These are phyloP conservation scores for Thymelicus lineola DNA, from an alignment of 2,888 invertebrate genomes.

Conservation along the genomic window DNA sequence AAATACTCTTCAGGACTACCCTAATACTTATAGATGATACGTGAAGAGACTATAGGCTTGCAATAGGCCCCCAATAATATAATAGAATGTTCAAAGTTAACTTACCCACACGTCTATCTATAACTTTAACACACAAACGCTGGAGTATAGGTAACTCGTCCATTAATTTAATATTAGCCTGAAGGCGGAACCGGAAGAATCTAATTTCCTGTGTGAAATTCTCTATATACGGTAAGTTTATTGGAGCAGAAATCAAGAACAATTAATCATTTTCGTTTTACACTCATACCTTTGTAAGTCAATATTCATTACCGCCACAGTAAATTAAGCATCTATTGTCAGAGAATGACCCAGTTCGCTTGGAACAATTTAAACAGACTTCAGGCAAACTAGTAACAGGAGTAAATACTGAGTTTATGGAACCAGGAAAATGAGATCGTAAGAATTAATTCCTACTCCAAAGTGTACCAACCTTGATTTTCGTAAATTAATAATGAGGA, in stretches of 20 bases:
- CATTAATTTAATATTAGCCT: slow-evolving; percentile 27
- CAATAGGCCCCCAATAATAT: too few species aligned
- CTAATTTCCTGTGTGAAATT: slow-evolving; percentile 20
- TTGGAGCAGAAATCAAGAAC: slow-evolving; percentile 21
- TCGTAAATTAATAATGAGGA: too few species aligned
- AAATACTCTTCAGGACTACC: too few species aligned
- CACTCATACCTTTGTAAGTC: slow-evolving; percentile 19
- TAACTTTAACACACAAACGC: too few species aligned
- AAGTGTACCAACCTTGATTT: not conserved
- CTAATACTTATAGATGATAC: too few species aligned
- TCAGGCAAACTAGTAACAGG: not conserved
- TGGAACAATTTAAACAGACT: slow-evolving; percentile 1
- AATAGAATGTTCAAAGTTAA: too few species aligned
- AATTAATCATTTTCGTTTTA: slow-evolving; percentile 22
- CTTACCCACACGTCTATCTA: too few species aligned
- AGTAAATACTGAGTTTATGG: not conserved
- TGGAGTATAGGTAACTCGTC: not conserved
- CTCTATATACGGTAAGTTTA: not conserved
- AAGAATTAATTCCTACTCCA: not conserved
- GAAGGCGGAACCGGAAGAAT: slow-evolving; percentile 18
- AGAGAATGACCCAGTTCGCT: not conserved
- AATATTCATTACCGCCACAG: slow-evolving; percentile 16
- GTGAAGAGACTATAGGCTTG: too few species aligned
- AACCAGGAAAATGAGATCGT: not conserved
- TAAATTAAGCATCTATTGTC: slow-evolving; percentile 9